Base-by-base conservation (phyloP, 2,888 invertebrate genomes). In the Cataglyphis cursor region DNA sequence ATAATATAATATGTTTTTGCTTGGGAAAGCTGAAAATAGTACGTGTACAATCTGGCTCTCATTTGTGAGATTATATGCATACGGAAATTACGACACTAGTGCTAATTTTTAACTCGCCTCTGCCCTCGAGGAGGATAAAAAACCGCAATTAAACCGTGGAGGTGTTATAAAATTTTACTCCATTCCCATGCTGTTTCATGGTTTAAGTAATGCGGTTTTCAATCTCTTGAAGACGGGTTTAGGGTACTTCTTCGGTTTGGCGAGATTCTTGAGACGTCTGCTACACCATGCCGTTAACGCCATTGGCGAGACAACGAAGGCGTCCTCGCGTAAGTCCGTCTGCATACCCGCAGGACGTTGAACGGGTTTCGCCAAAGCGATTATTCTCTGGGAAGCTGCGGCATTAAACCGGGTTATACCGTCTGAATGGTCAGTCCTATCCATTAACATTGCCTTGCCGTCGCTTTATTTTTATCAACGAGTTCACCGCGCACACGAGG, bases 231-330 rank as follows among this genome's bases (percentile, higher is more conserved):
- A 80, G 31, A 10, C 12, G 61, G 72, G 80, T 64, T 38, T 82
- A 10, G 83, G 82, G 51, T 87, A 88, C 15, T 4, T 82, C 64
- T 84, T 93, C 10, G 93, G 93, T n/a, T 85, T 87, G n/a, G 94
- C 94, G 24, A 94, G 90, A 5, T 35, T 41, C 75, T 92, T 92
- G 66, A 93, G 80, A 31, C 92, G 89, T 38, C 83, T 89, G 38
- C 91, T 84, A 73, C 94, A 93, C 61, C 73, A 86, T 28, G 94
- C 93, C 81, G 90, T 92, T 68, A 94, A 86, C 21, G 94, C 94
- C 65, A 41, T 65, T 21, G 92, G 93, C 54, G 91, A 89, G 4
- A 94, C 94, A 6, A 87, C 90, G 85, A 93, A 94, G n/a, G 94
- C 94, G 81, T 94, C 88, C 59, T 92, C 92, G 31, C 90, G 90